Conservation (phyloP, 2,113 vertebrate species). For the Micromys minutus region DNA sequence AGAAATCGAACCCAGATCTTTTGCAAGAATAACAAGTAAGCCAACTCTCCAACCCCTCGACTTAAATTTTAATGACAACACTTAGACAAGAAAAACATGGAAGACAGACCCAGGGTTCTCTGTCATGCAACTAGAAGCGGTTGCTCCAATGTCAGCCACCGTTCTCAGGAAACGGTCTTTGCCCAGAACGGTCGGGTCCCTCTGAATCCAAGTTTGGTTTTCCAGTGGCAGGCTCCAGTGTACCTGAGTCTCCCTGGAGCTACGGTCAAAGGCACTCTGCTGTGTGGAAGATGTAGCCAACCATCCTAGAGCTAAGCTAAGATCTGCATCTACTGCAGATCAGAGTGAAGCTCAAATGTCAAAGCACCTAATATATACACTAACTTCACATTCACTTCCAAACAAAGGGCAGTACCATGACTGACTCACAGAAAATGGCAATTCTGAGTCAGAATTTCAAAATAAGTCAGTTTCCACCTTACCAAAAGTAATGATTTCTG, state of each 20-base stretch:
- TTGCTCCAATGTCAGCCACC: conserved; percentile 17
- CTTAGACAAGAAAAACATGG: neutral
- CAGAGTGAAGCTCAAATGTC: conserved; percentile 27
- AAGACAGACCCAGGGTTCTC: neutral
- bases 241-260: neutral
- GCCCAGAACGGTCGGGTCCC: neutral
- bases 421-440: neutral
- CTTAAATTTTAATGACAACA: conserved; percentile 26
- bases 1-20: no score
- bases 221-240: neutral
- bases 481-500: neutral
- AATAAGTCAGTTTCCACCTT: conserved; percentile 33
- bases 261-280: neutral
- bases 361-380: conserved; percentile 36
- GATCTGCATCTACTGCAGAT: neutral
- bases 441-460: neutral
- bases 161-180: neutral
- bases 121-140: neutral
- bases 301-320: neutral
- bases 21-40: no score
- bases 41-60: neutral
- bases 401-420: conserved; percentile 6
- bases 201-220: neutral
- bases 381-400: conserved; percentile 52
- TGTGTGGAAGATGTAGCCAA: neutral